A percentile compares a stretch with the other conserved stretches of the same genome.
These are phyloP conservation scores for Junco hyemalis DNA, from an alignment of 2,113 vertebrate species.

Conservation along the genomic window DNA sequence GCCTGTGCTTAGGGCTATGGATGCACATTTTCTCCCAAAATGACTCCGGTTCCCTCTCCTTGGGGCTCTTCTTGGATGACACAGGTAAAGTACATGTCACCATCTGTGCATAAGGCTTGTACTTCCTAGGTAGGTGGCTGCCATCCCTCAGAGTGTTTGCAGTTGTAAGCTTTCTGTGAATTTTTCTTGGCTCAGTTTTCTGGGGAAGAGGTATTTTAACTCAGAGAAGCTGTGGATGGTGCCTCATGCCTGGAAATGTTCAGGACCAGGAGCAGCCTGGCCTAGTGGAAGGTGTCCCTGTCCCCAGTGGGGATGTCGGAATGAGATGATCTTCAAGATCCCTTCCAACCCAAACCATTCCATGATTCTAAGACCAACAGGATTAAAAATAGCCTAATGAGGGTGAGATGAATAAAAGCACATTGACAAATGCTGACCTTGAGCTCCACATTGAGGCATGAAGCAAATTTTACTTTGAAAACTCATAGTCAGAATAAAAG, in stretches of 20 bases:
- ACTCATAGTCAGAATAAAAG: background rate
- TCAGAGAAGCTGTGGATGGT: background rate
- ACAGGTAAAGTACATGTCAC: background rate
- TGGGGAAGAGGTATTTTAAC: background rate
- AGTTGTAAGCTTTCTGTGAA: background rate
- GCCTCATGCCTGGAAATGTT: background rate
- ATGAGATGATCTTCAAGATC: background rate
- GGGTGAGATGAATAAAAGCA: background rate
- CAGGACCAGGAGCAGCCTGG: background rate
- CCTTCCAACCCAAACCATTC: background rate
- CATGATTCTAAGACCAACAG: background rate
- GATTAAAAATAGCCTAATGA: background rate
- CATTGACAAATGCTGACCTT: background rate
- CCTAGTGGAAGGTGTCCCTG: background rate
- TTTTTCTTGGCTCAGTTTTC: background rate
- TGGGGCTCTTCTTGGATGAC: background rate
- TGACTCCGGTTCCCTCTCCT: background rate
- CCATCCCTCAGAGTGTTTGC: background rate
- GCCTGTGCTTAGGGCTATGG: background rate
- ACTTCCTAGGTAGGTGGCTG: no score
- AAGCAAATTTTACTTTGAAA: background rate
- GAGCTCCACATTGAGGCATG: fast-evolving
- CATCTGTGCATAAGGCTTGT: fast-evolving
- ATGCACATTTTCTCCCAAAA: background rate
- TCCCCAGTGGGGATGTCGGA: background rate